Base-by-base conservation (phyloP, 2,888 invertebrate genomes). In the Tyria jacobaeae region DNA sequence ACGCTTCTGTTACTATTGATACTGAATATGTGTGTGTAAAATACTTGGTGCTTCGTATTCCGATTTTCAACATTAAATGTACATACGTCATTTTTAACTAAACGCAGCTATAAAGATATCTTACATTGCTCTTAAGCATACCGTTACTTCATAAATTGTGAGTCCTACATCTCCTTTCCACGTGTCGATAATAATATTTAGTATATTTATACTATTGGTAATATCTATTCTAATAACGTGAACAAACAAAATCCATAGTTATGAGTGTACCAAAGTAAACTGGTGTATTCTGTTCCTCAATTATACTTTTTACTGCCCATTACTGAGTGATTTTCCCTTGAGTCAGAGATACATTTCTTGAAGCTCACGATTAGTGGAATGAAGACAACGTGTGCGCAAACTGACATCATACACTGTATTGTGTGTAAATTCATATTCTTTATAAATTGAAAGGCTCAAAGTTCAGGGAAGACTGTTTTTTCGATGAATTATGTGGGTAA, bases 391-490 rank as follows among this genome's bases (percentile, higher is more conserved):
- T 31, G 41, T 21, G 21, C 47, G 47, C 54, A 31, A 21, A 60
- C 37, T 59, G 44, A 24, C 31, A 63, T 60, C 41, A 53, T 37
- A 59, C 47, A 48, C 31, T 54, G 25, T 51, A 63, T 63, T 63
- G 63, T 63, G 59, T 63, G 63, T 44, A 51, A 63, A 63, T 63
- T 55, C 6, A 4, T 51, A 15, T 63, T 60, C 56, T 47, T 31
- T 52, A 47, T 48, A 58, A 62, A 41, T 25, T 54, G 15, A 24
- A 21, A 35, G 17, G 24, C 24, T 9, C n/a, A 24, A 35, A 48
- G 31, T 60, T 51, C 47, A 25, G 37, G 17, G 21, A 44, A 44
- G 24, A 31, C 3, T 2, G 27, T 31, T 7, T 31, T 31, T 31
- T 2, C 27, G 27, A 7, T 31, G 27, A 31, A 31, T 7, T 31